Percentiles rank a stretch among this genome's conserved stretches.
Evolutionary conservation across 1,140 invertebrate genomes (phyloP).

Genomic region (Neotoxoptera formosana): DNA sequence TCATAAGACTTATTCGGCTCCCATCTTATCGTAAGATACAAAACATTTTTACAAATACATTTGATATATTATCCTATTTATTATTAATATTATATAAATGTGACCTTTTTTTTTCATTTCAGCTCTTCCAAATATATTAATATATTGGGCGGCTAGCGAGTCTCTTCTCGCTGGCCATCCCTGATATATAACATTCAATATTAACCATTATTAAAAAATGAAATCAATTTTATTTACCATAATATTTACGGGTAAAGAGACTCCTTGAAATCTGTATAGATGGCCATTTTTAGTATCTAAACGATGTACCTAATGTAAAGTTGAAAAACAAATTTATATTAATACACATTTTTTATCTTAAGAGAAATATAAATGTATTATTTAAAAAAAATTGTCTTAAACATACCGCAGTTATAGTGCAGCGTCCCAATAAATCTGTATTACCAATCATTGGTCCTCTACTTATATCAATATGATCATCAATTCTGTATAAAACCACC

Average conservation of each 20-base stretch:
- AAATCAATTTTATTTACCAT: constrained; percentile 56
- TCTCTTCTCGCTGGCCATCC: no score
- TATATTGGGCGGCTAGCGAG: no score
- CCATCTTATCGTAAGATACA: no score
- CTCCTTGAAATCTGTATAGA: constrained; percentile 88
- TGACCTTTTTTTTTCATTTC: no score
- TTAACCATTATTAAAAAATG: neutral
- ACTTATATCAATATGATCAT: constrained; percentile 89
- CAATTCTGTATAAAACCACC: constrained; percentile 82
- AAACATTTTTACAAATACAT: no score
- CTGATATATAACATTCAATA: neutral
- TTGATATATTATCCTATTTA: no score
- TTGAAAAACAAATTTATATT: neutral
- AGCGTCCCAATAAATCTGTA: constrained; percentile 77
- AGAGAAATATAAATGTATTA: neutral
- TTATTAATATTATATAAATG: no score
- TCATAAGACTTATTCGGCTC: no score
- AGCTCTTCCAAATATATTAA: no score
- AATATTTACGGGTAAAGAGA: constrained; percentile 81
- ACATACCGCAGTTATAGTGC: constrained; percentile 73
- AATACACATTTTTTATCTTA: neutral
- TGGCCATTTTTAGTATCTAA: constrained; percentile 69
- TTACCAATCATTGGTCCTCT: constrained; percentile 87
- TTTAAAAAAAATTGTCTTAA: constrained; percentile 23
- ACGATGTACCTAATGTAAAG: constrained; percentile 69